Evolutionary conservation across 2,888 invertebrate species (phyloP).

Genomic region (Muscina levida): DNA sequence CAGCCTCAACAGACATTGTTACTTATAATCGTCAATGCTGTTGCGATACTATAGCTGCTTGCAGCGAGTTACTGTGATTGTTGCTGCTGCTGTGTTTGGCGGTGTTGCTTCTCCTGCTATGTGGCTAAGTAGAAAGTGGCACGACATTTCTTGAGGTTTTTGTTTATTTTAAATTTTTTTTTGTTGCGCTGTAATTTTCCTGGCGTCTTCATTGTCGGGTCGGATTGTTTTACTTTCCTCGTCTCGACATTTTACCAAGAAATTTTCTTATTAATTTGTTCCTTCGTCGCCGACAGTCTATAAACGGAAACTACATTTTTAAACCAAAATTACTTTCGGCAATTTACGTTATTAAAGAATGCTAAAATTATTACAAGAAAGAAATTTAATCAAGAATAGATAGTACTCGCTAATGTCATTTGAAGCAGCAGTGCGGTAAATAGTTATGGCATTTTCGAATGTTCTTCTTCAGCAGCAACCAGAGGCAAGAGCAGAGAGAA

Average conservation of each 20-base stretch:
- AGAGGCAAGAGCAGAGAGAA: neutral
- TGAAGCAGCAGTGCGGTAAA: constrained; percentile 36
- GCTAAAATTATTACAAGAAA: constrained; percentile 44
- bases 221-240: constrained; percentile 6
- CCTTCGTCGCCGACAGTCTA: neutral
- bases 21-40: constrained; percentile 32
- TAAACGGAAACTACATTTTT: constrained; percentile 23
- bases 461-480: constrained; percentile 52
- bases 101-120: constrained; percentile 9
- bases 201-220: neutral
- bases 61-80: constrained; percentile 16
- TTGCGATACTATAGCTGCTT: neutral
- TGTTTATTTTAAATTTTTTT: constrained; percentile 13
- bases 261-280: constrained; percentile 55
- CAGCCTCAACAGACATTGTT: neutral
- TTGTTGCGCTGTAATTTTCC: neutral
- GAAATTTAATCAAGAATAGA: constrained; percentile 53
- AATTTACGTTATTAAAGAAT: constrained; percentile 47
- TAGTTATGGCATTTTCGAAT: constrained; percentile 59
- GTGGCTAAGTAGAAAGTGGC: constrained; percentile 61
- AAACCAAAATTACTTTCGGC: constrained; percentile 40
- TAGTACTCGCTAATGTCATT: constrained; percentile 6
- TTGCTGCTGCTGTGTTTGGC: constrained; percentile 15
- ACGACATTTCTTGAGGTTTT: constrained; percentile 62
- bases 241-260: constrained; percentile 26